phyloP scores from a whole-genome alignment of 1,140 invertebrate species.

The Rhysida immarginata region DNA sequence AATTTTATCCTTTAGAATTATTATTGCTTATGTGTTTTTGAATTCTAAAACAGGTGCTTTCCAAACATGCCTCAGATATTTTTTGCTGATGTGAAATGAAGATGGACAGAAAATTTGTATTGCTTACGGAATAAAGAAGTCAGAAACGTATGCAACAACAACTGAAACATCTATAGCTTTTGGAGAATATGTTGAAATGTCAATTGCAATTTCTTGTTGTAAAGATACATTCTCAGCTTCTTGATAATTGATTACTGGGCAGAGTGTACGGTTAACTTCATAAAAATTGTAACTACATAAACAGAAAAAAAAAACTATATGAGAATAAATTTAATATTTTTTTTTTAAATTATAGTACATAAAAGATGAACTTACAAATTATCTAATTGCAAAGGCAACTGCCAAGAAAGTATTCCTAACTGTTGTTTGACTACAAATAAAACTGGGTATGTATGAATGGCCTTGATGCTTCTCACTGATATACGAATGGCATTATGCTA shows the following conservation, averaged over 20 bases:
- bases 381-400: conserved; percentile 40
- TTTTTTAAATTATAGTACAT: too few relatives aligned
- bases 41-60: too few relatives aligned
- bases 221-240: conserved; percentile 15
- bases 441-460: conserved; percentile 38
- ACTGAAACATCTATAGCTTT: conserved; percentile 36
- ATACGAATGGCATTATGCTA: conserved; percentile 35
- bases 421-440: conserved; percentile 49
- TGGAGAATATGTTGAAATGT: conserved; percentile 40
- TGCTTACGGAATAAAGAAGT: conserved; percentile 41
- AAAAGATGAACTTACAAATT: conserved; percentile 26
- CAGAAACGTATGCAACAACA: conserved; percentile 33
- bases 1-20: too few relatives aligned
- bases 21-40: too few relatives aligned
- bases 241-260: conserved; percentile 39
- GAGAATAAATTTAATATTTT: neutral
- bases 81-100: too few relatives aligned
- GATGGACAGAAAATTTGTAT: neutral
- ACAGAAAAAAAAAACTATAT: conserved; percentile 9
- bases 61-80: too few relatives aligned
- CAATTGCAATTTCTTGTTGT: conserved; percentile 36
- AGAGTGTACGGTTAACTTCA: conserved; percentile 45
- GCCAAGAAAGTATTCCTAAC: conserved; percentile 48
- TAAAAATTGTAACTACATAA: conserved; percentile 33
- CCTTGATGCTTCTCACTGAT: conserved; percentile 29